phyloP scores from a whole-genome alignment of 2,113 vertebrate species.

The Phrynosoma blainvillii region DNA sequence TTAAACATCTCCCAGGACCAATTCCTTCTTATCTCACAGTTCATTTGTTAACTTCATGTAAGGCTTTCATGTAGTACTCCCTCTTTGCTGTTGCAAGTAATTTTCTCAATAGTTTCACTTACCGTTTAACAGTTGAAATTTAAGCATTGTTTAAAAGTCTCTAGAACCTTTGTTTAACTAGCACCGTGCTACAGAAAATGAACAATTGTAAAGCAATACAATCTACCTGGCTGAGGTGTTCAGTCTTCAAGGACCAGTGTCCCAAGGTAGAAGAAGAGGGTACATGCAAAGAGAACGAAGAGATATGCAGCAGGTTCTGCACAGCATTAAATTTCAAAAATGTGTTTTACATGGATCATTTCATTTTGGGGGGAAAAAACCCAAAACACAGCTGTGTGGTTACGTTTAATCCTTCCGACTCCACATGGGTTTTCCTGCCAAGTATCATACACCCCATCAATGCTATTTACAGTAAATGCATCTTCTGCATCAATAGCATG shows the following conservation, averaged over 20 bases:
- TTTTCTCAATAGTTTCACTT: not conserved
- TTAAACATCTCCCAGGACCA: not conserved
- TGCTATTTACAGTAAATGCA: not conserved
- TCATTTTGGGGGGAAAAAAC: not conserved
- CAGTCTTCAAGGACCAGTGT: not conserved
- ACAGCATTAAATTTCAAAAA: not conserved
- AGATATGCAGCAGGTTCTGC: not conserved
- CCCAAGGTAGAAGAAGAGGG: too few species aligned
- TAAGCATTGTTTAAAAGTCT: not conserved
- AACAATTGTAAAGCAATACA: not conserved
- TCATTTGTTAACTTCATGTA: not conserved
- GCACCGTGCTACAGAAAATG: not conserved
- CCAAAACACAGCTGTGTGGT: not conserved
- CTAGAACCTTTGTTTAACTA: not conserved
- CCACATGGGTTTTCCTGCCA: not conserved
- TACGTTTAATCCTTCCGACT: not conserved
- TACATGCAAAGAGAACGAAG: not conserved
- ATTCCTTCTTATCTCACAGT: not conserved
- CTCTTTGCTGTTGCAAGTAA: not conserved
- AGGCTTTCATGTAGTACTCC: not conserved
- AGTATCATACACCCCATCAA: too few species aligned
- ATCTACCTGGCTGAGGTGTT: not conserved
- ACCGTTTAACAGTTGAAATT: not conserved
- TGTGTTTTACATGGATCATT: not conserved
- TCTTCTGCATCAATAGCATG: not conserved